Conservation (phyloP, 2,113 vertebrate genomes). For the Mormyrus lacerda region DNA sequence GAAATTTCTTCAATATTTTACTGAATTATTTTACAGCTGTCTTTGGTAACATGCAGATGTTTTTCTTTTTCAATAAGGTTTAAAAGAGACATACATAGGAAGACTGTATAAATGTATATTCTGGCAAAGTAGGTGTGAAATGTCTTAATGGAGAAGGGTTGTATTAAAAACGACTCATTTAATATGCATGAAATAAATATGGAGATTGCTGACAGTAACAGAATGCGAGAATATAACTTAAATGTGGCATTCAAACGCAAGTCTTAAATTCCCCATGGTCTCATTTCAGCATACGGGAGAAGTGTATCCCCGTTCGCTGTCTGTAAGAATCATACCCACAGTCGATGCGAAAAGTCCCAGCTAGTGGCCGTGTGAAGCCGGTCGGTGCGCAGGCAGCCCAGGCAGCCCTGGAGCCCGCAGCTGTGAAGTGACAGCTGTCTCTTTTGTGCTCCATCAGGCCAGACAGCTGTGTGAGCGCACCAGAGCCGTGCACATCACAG, state of each 20-base stretch:
- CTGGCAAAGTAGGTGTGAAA: background rate
- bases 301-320: background rate
- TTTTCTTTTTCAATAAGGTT: background rate
- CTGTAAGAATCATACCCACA: background rate
- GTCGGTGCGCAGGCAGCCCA: background rate
- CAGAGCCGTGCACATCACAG: conserved; percentile 46
- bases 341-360: background rate
- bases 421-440: background rate
- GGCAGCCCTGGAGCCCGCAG: background rate
- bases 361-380: background rate
- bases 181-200: background rate
- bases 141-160: background rate
- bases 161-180: background rate
- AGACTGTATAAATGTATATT: background rate
- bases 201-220: background rate
- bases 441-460: conserved; percentile 42
- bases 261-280: background rate
- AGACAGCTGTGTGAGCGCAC: conserved; percentile 47
- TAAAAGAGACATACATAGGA: background rate
- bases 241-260: background rate
- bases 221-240: background rate
- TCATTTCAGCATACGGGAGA: background rate
- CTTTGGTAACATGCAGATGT: conserved; percentile 9
- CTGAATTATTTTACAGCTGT: background rate
- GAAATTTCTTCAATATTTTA: conserved; percentile 2